phyloP scores from a whole-genome alignment of 2,888 invertebrate species.

The Acanthosepion pharaonis region DNA sequence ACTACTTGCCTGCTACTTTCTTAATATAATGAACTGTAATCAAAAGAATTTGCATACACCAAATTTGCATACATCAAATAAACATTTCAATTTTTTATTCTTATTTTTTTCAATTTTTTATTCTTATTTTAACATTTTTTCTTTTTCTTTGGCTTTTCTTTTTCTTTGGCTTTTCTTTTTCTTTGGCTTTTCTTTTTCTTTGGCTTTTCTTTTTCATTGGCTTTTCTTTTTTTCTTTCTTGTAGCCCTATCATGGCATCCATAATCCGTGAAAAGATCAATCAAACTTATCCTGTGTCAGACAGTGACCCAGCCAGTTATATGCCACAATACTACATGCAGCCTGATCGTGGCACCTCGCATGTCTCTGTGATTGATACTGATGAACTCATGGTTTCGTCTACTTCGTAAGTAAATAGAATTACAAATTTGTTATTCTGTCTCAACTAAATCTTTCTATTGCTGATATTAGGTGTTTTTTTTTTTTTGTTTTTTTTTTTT shows the following conservation, averaged over 20 bases:
- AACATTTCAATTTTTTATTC: neutral
- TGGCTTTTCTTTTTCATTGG: neutral
- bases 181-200: neutral
- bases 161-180: neutral
- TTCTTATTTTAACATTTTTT: neutral
- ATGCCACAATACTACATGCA: conserved; percentile 49
- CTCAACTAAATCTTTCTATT: neutral
- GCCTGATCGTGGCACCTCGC: conserved; percentile 65
- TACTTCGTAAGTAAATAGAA: conserved; percentile 68
- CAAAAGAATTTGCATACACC: too few relatives aligned
- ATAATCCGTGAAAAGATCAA: conserved; percentile 57
- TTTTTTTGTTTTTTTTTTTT: neutral
- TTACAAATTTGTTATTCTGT: neutral
- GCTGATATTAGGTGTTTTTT: neutral
- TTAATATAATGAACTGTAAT: too few relatives aligned
- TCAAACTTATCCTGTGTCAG: conserved; percentile 54
- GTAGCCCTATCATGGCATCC: neutral
- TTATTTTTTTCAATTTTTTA: neutral
- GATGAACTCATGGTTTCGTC: conserved; percentile 71
- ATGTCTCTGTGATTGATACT: conserved; percentile 71
- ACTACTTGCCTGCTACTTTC: too few relatives aligned
- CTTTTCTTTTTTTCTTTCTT: neutral
- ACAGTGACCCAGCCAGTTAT: conserved; percentile 42
- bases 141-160: neutral
- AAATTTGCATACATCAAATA: too few relatives aligned